phyloP scores from a whole-genome alignment of 1,140 invertebrate species.

The Globodera rostochiensis region DNA sequence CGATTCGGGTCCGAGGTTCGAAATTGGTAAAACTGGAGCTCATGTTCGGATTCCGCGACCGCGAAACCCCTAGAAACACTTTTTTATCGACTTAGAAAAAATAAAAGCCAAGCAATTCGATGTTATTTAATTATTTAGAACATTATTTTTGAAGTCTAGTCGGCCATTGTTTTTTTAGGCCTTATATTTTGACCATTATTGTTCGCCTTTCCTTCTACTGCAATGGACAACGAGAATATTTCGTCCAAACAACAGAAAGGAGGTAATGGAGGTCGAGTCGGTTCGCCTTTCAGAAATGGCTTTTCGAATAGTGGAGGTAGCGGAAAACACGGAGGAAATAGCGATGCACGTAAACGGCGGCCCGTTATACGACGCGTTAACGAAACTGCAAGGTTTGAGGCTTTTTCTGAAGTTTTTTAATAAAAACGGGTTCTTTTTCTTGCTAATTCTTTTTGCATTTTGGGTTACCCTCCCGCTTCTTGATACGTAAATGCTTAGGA shows the following conservation, averaged over 20 bases:
- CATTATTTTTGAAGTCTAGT: no score
- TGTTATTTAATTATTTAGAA: no score
- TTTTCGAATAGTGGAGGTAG: not conserved
- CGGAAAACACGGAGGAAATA: not conserved
- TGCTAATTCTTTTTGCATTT: not conserved
- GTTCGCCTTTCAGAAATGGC: slow-evolving; percentile 6
- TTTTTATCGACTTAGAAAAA: no score
- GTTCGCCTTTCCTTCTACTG: not conserved
- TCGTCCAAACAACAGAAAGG: not conserved
- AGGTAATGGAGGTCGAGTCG: not conserved
- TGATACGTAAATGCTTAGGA: no score
- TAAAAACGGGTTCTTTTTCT: not conserved
- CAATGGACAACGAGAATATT: not conserved
- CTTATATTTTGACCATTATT: not conserved
- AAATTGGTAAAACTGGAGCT: no score
- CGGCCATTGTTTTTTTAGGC: not conserved
- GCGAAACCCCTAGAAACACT: no score
- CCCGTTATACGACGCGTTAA: slow-evolving; percentile 5
- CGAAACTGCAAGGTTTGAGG: not conserved
- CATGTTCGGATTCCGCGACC: no score
- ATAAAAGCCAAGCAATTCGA: no score
- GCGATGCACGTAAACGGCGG: not conserved
- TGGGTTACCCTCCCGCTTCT: no score
- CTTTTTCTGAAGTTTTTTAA: no score
- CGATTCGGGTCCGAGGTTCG: no score